These are phyloP conservation scores for Cataglyphis livida DNA, from an alignment of 2,888 invertebrate genomes.

Conservation along the genomic window DNA sequence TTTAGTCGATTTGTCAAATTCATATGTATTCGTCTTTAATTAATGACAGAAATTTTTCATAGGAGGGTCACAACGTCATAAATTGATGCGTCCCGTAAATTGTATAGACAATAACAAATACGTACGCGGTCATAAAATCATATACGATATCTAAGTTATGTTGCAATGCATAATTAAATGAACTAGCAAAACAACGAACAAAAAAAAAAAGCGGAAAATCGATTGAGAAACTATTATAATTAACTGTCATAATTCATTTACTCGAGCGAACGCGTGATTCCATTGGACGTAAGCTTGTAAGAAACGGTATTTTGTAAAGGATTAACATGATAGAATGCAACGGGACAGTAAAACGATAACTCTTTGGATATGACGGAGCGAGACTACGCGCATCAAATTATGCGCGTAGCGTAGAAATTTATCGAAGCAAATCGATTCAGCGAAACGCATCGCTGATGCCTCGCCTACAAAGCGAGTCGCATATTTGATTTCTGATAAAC, in stretches of 20 bases:
- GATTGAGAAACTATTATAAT: neutral
- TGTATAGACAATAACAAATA: neutral
- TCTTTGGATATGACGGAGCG: conserved; percentile 43
- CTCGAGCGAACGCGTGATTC: neutral
- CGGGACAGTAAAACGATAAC: conserved; percentile 42
- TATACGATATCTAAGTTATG: neutral
- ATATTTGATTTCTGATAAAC: conserved; percentile 45
- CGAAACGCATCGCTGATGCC: conserved; percentile 49
- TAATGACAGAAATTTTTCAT: neutral
- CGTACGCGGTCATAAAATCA: neutral
- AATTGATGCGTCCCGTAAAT: neutral
- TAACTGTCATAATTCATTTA: neutral
- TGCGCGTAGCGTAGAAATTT: conserved; percentile 44
- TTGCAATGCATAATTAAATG: neutral
- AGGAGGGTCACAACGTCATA: neutral
- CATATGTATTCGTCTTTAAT: conserved; percentile 1
- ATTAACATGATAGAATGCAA: conserved; percentile 35
- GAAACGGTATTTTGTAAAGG: conserved; percentile 34
- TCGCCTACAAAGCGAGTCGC: conserved; percentile 42
- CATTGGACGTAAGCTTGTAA: neutral
- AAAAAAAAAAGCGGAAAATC: neutral
- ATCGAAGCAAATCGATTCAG: conserved; percentile 53
- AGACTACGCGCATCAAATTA: conserved; percentile 47
- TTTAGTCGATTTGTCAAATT: neutral
- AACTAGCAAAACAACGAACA: neutral